Evolutionary conservation across 2,113 vertebrate genomes (phyloP).

Genomic region (Melozone crissalis): DNA sequence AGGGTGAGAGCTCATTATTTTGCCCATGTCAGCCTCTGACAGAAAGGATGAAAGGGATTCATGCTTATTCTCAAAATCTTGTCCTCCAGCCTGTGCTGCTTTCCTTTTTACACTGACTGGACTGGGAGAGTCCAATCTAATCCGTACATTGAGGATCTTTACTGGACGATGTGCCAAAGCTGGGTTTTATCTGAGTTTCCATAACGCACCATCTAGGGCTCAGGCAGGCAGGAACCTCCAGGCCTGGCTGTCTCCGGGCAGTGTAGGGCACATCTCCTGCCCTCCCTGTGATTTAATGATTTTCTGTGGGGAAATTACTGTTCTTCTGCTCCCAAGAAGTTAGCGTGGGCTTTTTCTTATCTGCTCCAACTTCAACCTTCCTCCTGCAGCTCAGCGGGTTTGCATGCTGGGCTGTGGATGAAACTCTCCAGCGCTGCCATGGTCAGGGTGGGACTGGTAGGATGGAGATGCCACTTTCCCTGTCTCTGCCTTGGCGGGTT

Average conservation of each 20-base stretch:
- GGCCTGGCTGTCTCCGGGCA: background rate
- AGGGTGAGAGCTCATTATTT: background rate
- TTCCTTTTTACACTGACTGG: background rate
- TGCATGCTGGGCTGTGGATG: background rate
- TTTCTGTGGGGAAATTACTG: background rate
- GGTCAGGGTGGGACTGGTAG: background rate
- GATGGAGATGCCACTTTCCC: background rate
- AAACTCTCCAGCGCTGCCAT: background rate
- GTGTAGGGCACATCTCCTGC: background rate
- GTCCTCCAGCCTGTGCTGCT: background rate
- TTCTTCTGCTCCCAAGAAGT: background rate
- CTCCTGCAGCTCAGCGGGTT: background rate
- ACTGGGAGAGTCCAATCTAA: background rate
- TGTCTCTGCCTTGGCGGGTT: background rate
- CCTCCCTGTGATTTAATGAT: background rate
- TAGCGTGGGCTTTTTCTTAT: background rate
- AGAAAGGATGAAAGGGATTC: background rate
- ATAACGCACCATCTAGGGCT: fast-evolving
- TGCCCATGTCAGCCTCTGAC: background rate
- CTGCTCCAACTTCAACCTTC: background rate
- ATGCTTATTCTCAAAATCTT: background rate
- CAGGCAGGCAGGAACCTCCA: background rate
- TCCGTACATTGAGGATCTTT: background rate
- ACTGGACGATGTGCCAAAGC: background rate
- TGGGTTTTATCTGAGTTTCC: background rate